Conservation (phyloP, 2,888 invertebrate genomes). For the Cerastis rubricosa region DNA sequence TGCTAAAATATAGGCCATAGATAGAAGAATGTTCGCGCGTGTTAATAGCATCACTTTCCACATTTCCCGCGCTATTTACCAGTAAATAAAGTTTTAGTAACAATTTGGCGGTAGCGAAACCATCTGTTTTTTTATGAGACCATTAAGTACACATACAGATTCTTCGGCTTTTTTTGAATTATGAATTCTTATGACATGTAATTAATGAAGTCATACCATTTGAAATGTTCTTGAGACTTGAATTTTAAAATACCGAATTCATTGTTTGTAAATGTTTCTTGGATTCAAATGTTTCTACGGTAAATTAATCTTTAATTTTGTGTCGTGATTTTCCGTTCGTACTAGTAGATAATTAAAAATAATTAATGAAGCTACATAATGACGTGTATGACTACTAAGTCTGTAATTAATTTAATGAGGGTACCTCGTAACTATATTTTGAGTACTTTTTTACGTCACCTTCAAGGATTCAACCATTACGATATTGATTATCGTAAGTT, state of each 20-base stretch:
- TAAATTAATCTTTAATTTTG: neutral
- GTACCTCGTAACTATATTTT: neutral
- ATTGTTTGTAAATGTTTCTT: constrained; percentile 12
- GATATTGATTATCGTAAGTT: neutral
- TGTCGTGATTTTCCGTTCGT: neutral
- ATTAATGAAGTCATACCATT: neutral
- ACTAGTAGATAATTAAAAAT: constrained; percentile 2
- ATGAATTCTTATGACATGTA: constrained; percentile 7
- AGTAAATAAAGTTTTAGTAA: constrained; percentile 53
- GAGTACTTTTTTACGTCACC: neutral
- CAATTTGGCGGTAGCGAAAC: constrained; percentile 40
- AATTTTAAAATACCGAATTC: constrained; percentile 18
- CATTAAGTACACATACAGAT: constrained; percentile 25
- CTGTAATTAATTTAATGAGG: neutral
- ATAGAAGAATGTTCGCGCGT: constrained; percentile 39
- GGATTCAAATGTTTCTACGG: neutral
- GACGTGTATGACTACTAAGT: neutral
- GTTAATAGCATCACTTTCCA: constrained; percentile 38
- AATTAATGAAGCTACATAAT: neutral
- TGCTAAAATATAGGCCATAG: constrained; percentile 13
- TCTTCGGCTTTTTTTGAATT: constrained; percentile 30
- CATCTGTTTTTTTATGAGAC: constrained; percentile 36
- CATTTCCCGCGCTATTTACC: constrained; percentile 32
- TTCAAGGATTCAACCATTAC: neutral
- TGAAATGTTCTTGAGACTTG: constrained; percentile 5